A percentile compares a stretch with the other conserved stretches of the same genome.
Conservation (phyloP, 2,113 vertebrate genomes). For the Entelurus aequoreus region DNA sequence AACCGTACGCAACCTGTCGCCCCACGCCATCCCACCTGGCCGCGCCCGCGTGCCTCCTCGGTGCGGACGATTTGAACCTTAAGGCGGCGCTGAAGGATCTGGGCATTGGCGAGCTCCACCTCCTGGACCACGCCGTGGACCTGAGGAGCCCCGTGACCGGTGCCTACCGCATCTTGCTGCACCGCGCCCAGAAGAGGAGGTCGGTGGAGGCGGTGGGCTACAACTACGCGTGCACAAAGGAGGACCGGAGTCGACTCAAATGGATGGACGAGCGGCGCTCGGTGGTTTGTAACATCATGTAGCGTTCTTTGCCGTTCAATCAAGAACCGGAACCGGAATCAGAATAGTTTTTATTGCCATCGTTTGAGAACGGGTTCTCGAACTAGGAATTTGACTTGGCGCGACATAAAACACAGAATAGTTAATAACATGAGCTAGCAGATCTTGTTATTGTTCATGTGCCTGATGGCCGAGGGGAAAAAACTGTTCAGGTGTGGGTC, state of each 20-base stretch:
- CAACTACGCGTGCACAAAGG: conserved; percentile 18
- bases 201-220: conserved; percentile 45
- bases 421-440: too few species aligned
- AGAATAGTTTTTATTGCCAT: too few species aligned
- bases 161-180: conserved; percentile 63
- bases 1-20: conserved; percentile 28
- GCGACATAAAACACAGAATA: too few species aligned
- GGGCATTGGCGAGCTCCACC: conserved; percentile 60
- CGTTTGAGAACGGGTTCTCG: too few species aligned
- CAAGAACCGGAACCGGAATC: too few species aligned
- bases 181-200: conserved; percentile 59
- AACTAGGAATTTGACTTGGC: too few species aligned
- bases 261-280: conserved; percentile 39
- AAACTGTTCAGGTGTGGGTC: too few species aligned
- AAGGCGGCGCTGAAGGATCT: conserved; percentile 57
- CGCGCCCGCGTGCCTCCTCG: conserved; percentile 33
- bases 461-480: too few species aligned
- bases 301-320: conserved; percentile 1
- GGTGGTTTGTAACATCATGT: conserved; percentile 61
- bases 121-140: conserved; percentile 52
- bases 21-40: conserved; percentile 51
- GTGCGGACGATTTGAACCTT: conserved; percentile 50
- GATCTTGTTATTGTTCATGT: too few species aligned
- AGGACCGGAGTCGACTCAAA: conserved; percentile 24
- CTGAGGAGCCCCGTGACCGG: conserved; percentile 63